Evolutionary conservation across 2,888 invertebrate genomes (phyloP).

Genomic region (Palloptera scutellata): DNA sequence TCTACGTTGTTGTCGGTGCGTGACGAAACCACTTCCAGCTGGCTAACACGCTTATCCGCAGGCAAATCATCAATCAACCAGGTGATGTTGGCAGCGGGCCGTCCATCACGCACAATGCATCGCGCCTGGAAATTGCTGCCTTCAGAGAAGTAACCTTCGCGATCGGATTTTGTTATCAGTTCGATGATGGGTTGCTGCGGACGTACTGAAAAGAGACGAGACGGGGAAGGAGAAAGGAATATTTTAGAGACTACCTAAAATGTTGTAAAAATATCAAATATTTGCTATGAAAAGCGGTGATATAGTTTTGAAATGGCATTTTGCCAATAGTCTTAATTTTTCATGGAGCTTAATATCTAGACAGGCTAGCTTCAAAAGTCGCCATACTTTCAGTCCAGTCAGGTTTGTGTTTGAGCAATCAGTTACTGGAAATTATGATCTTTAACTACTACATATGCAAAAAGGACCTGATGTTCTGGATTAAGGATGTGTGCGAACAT

Average conservation of each 20-base stretch:
- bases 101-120: slow-evolving; percentile 74
- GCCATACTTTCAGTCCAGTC: too few species aligned
- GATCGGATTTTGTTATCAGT: slow-evolving; percentile 48
- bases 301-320: background rate
- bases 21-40: slow-evolving; percentile 62
- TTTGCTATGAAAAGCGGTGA: background rate
- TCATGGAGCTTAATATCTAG: background rate
- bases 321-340: background rate
- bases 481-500: too few species aligned
- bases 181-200: slow-evolving; percentile 60
- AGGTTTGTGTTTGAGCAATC: too few species aligned
- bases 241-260: background rate
- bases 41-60: slow-evolving; percentile 69
- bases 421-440: too few species aligned
- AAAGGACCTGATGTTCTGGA: too few species aligned
- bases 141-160: slow-evolving; percentile 63
- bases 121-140: slow-evolving; percentile 72
- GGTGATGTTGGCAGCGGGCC: slow-evolving; percentile 79
- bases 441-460: too few species aligned
- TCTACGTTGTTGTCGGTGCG: slow-evolving; percentile 67
- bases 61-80: slow-evolving; percentile 75
- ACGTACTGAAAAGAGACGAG: slow-evolving; percentile 52
- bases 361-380: too few species aligned
- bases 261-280: background rate
- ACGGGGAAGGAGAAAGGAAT: slow-evolving; percentile 2